phyloP scores from a whole-genome alignment of 1,140 invertebrate genomes.

The Drosophila sulfurigaster region DNA sequence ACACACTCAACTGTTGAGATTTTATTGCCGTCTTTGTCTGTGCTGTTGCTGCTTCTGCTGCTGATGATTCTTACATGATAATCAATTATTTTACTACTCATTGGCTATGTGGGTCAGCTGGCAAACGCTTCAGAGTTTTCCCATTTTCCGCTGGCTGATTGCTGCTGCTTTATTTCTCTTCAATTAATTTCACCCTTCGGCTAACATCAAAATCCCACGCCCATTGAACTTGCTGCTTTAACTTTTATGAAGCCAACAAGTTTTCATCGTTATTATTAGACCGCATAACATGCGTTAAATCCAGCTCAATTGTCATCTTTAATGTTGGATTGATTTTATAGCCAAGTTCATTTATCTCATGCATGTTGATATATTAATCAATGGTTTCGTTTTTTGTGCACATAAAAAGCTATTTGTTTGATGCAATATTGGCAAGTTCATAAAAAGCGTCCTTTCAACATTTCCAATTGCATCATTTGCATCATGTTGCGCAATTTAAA shows the following conservation, averaged over 20 bases:
- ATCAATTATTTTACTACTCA: conserved; percentile 82
- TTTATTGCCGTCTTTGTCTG: conserved; percentile 47
- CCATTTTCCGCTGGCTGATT: conserved; percentile 18
- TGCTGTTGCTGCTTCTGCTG: not conserved
- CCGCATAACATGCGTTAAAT: not conserved
- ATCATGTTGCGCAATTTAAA: not conserved
- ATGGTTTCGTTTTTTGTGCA: not conserved
- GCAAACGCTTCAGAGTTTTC: conserved; percentile 34
- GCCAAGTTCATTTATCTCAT: not conserved
- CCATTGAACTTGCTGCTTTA: not conserved
- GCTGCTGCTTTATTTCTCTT: conserved; percentile 49
- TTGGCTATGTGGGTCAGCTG: conserved; percentile 77
- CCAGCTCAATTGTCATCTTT: not conserved
- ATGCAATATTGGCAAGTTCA: not conserved
- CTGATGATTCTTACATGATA: conserved; percentile 70
- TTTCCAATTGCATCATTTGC: not conserved
- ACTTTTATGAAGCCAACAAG: not conserved
- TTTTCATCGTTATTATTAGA: not conserved
- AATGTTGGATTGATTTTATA: not conserved
- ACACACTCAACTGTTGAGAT: conserved; percentile 50
- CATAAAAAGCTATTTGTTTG: not conserved
- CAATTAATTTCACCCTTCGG: conserved; percentile 56
- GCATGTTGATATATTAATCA: not conserved
- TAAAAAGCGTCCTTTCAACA: not conserved
- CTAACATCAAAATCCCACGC: not conserved